Evolutionary conservation across 2,888 invertebrate genomes (phyloP).

Genomic region (Drosophila kambysellisi): DNA sequence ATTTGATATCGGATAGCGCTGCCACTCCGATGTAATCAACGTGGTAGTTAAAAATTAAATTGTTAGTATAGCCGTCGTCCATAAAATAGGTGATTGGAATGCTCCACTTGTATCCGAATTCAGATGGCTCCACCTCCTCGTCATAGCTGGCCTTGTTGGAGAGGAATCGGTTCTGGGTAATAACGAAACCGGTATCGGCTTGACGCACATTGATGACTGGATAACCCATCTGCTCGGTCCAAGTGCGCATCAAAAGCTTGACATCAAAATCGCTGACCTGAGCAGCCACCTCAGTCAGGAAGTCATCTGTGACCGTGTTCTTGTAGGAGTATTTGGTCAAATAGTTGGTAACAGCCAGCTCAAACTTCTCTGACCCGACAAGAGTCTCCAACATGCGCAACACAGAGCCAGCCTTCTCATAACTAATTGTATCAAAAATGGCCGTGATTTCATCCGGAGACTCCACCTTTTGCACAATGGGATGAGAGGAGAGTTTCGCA

Average conservation of each 20-base stretch:
- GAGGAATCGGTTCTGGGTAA: constrained; percentile 91
- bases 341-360: constrained; percentile 90
- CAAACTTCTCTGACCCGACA: constrained; percentile 89
- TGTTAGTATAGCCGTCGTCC: constrained; percentile 80
- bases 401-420: constrained; percentile 94
- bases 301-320: constrained; percentile 92
- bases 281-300: constrained; percentile 87
- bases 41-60: constrained; percentile 72
- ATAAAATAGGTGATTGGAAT: constrained; percentile 91
- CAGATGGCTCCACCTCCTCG: constrained; percentile 85
- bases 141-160: constrained; percentile 87
- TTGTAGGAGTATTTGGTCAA: constrained; percentile 89
- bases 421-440: constrained; percentile 95
- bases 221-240: constrained; percentile 95
- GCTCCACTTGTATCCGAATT: constrained; percentile 90
- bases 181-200: constrained; percentile 84
- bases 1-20: constrained; percentile 83
- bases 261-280: constrained; percentile 86
- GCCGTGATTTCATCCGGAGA: constrained; percentile 95
- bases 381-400: constrained; percentile 94
- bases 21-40: constrained; percentile 11
- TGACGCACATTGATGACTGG: constrained; percentile 89
- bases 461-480: constrained; percentile 92
- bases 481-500: constrained; percentile 92
- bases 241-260: constrained; percentile 91